A percentile compares a stretch with the other conserved stretches of the same genome.
Conservation (phyloP, 2,113 vertebrate species). For the Xyrauchen texanus region DNA sequence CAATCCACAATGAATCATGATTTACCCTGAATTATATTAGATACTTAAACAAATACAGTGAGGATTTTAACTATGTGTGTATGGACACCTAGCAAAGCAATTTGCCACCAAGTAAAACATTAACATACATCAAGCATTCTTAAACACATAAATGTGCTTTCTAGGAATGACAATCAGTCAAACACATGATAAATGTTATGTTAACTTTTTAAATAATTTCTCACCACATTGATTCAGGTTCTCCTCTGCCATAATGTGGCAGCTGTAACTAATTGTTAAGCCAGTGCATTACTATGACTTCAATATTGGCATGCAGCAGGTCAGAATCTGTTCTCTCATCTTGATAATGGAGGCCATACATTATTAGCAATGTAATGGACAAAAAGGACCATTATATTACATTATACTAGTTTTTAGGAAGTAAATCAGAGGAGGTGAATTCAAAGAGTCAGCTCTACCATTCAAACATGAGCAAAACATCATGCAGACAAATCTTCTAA, state of each 20-base stretch:
- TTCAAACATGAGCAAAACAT: background rate
- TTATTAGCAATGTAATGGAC: constrained; percentile 44
- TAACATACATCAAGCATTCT: background rate
- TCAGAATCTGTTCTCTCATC: constrained; percentile 12
- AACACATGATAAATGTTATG: background rate
- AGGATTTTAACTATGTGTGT: background rate
- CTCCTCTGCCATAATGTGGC: background rate
- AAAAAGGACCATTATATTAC: background rate
- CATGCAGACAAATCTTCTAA: background rate
- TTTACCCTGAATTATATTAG: background rate
- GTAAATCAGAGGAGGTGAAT: constrained; percentile 34
- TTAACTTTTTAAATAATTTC: constrained; percentile 19
- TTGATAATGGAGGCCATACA: constrained; percentile 12
- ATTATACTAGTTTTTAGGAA: background rate
- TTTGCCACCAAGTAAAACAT: background rate
- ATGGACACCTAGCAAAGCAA: background rate
- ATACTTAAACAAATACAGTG: background rate
- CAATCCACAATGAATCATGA: background rate
- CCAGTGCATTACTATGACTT: constrained; percentile 30
- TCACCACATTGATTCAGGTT: constrained; percentile 17
- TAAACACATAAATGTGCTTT: background rate
- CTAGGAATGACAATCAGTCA: background rate
- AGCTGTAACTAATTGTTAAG: constrained; percentile 20
- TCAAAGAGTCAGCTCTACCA: constrained; percentile 21
- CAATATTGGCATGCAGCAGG: constrained; percentile 14